These are phyloP conservation scores for Squalus acanthias DNA, from an alignment of 2,797 vertebrate genomes.

Conservation along the genomic window DNA sequence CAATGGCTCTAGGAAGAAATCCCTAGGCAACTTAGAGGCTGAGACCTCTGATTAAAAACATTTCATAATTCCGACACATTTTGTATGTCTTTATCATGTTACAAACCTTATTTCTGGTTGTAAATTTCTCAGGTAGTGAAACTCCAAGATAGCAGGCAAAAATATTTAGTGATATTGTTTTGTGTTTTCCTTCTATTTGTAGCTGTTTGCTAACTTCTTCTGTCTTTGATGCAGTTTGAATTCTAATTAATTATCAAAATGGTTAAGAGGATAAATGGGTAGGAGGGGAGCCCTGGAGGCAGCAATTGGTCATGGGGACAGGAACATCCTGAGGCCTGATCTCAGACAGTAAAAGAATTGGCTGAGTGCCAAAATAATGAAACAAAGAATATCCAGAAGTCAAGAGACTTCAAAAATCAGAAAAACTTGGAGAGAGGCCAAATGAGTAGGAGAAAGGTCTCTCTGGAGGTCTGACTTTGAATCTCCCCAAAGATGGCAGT, in stretches of 20 bases:
- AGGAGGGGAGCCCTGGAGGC: not conserved
- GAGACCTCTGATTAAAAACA: not conserved
- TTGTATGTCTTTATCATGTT: not conserved
- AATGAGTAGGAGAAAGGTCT: not conserved
- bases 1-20: not conserved
- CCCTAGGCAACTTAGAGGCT: not conserved
- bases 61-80: not conserved
- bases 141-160: too few relatives aligned
- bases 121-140: too few relatives aligned
- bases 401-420: not conserved
- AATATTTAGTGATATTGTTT: not conserved
- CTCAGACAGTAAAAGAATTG: not conserved
- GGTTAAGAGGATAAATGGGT: not conserved
- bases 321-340: not conserved
- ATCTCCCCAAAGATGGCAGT: not conserved
- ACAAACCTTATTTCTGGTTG: not conserved
- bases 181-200: not conserved
- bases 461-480: not conserved
- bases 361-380: not conserved
- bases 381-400: not conserved
- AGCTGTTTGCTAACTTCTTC: not conserved
- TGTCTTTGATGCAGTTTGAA: not conserved
- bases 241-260: not conserved
- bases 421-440: not conserved
- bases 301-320: not conserved